A percentile compares a stretch with the other conserved stretches of the same genome.
Evolutionary conservation across 2,888 invertebrate genomes (phyloP).

Genomic region (Lissocephala sabroskyi): DNA sequence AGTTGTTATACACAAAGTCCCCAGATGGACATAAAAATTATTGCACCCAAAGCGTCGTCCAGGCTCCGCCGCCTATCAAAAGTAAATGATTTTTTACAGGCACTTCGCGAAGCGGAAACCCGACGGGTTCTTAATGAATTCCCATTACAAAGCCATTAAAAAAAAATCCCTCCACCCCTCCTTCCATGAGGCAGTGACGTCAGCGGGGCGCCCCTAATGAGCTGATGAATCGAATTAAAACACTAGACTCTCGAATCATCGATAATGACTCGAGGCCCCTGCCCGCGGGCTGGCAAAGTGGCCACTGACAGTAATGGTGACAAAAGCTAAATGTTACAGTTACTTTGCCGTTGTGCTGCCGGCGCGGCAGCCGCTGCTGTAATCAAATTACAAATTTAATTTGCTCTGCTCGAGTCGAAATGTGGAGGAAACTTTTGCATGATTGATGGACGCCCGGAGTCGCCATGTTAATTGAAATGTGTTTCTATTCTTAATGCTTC

Average conservation of each 20-base stretch:
- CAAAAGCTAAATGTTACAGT: constrained; percentile 28
- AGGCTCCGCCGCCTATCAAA: constrained; percentile 46
- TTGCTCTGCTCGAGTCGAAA: constrained; percentile 13
- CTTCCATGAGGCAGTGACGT: constrained; percentile 39
- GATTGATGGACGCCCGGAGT: constrained; percentile 42
- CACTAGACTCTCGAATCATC: background rate
- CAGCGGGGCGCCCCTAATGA: constrained; percentile 36
- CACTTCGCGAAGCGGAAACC: constrained; percentile 18
- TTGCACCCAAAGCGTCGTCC: constrained; percentile 29
- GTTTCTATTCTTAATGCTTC: constrained; percentile 4
- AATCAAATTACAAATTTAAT: constrained; percentile 57
- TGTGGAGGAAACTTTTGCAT: constrained; percentile 16
- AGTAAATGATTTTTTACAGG: constrained; percentile 35
- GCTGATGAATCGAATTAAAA: constrained; percentile 57
- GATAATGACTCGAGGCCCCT: background rate
- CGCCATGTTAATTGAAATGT: constrained; percentile 23
- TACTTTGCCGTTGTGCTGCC: constrained; percentile 4
- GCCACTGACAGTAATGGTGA: constrained; percentile 27
- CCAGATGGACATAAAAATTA: constrained; percentile 37
- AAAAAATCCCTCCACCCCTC: no score
- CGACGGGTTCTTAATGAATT: constrained; percentile 41
- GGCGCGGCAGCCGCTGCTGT: no score
- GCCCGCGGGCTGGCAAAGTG: background rate
- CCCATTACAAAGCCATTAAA: constrained; percentile 55
- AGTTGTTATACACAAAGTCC: constrained; percentile 19